Base-by-base conservation (phyloP, 2,113 vertebrate genomes). In the Dicaeum eximium region DNA sequence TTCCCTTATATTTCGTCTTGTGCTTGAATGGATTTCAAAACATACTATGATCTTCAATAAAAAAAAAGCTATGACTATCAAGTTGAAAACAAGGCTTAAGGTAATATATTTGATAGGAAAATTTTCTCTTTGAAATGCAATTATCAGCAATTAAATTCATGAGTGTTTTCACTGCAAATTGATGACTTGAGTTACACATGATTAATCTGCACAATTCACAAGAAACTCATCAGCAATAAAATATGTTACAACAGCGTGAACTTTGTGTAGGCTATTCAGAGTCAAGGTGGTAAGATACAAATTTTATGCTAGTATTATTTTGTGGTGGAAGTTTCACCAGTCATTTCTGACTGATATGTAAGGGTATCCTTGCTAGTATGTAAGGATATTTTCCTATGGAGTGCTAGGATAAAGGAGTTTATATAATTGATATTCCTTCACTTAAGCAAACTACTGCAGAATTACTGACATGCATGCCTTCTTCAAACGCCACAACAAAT, bases 71-170 rank as follows among this genome's bases (percentile, higher is more conserved):
- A 5, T 44, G 23, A 79, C 27, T 65, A 60, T 57, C 30, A 61
- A 80, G 40, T 17, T 82, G 42, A 82, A 91, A 88, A 67, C 14
- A 15, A 86, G 33, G 15, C 69, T 81, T 90, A 74, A 93, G 15
- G 42, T 54, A 86, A 83, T 83, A 69, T 21, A 61, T 80, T 87
- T 86, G 5, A 48, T 67, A 27, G 47, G 19, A 86, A 83, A 77
- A 58, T 56, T 80, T 85, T 77, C 25, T 25, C 21, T 81, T 89
- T 58, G 88, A 86, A 93, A 72, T 56, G 33, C 14, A 95, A 84
- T 92, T 91, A 80, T 73, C 50, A 47, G 23, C 62, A 95, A 96
- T 92, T 92, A 92, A 67, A 80, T 87, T 84, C 18, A 50, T 64
- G 19, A 92, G 28, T 91, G 84, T 66, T 94, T 90, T 84, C 51